These are phyloP conservation scores for Pseudopipra pipra DNA, from an alignment of 2,113 vertebrate species.

Conservation along the genomic window DNA sequence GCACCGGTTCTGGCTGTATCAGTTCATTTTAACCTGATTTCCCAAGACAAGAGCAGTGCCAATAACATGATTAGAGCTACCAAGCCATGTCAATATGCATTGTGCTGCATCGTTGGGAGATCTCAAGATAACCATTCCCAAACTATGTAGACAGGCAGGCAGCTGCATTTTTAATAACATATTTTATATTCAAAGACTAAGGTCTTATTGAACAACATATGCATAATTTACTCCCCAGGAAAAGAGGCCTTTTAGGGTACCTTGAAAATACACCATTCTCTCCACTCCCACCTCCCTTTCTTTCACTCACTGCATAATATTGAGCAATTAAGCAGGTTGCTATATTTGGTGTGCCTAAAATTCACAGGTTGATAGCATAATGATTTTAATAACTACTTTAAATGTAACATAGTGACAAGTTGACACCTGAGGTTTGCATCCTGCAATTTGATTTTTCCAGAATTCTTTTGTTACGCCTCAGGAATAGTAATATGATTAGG, in stretches of 20 bases:
- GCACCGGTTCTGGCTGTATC: not conserved
- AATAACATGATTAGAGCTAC: not conserved
- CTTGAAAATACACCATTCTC: constrained; percentile 15
- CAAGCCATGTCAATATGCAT: not conserved
- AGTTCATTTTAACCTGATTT: constrained; percentile 9
- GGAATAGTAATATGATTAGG: constrained; percentile 63
- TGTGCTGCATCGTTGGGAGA: not conserved
- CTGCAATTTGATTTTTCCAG: constrained; percentile 73
- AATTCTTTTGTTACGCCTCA: constrained; percentile 62
- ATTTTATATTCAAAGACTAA: not conserved
- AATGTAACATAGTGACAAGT: constrained; percentile 69
- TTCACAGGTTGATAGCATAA: constrained; percentile 75
- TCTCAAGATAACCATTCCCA: not conserved
- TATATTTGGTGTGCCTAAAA: constrained; percentile 72
- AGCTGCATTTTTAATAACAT: not conserved
- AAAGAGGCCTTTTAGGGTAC: not conserved
- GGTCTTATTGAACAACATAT: not conserved
- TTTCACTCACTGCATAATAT: constrained; percentile 65
- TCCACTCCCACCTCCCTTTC: not conserved
- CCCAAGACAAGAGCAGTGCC: not conserved
- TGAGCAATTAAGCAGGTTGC: constrained; percentile 71
- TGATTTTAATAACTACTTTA: constrained; percentile 79
- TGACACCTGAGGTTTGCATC: constrained; percentile 72
- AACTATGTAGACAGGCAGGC: not conserved
- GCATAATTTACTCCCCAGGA: not conserved